Base-by-base conservation (phyloP, 2,113 vertebrate species). In the Archocentrus centrarchus region DNA sequence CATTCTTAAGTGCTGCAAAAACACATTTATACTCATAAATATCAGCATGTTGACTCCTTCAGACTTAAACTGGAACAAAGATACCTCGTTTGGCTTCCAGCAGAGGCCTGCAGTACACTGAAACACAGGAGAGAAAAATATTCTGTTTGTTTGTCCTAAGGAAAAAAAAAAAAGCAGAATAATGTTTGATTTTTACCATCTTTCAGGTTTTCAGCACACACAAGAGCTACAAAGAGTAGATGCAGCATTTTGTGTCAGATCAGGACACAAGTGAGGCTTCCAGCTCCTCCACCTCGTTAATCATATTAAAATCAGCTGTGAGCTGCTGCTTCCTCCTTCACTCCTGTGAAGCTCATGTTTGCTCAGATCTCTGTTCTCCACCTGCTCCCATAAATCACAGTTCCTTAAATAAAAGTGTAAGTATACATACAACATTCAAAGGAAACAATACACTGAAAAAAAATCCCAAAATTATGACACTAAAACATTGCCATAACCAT, bases 231-330 rank as follows among this genome's bases (percentile, higher is more conserved):
- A 10, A 91, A 50, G 2, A 92, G 35, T 3, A 82, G 57, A 10
- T 3, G 44, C 81, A 75, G 14, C 89, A 90, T 88, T 55, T 5
- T 59, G 2, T 18, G 39, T 5, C 11, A 66, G 10, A 8, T 14
- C 27, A 35, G 44, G n/a, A 17, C 15, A 59, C 35, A 27, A 4
- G 0, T 41, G 41, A 47, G 2, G 4, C 37, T 32, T n/a, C 8
- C 35, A 73, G 53, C 11, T 18, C 58, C 24, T 11, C 17, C 18
- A 9, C 59, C 20, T 73, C 35, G 4, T 60, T 37, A 41, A 39
- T 47, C 63, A 13, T 11, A 6, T 13, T 61, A 18, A 24, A 24
- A 47, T 73, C 90, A 93, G 50, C 92, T 88, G 92, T 55, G 75
- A 83, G 37, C 66, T 44, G 6, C 57, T 53, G 22, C 27, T 27